Evolutionary conservation across 1,140 invertebrate species (phyloP), one percentile per base, ranked within the genome.

Genomic region (Rhynchophorus ferrugineus): DNA sequence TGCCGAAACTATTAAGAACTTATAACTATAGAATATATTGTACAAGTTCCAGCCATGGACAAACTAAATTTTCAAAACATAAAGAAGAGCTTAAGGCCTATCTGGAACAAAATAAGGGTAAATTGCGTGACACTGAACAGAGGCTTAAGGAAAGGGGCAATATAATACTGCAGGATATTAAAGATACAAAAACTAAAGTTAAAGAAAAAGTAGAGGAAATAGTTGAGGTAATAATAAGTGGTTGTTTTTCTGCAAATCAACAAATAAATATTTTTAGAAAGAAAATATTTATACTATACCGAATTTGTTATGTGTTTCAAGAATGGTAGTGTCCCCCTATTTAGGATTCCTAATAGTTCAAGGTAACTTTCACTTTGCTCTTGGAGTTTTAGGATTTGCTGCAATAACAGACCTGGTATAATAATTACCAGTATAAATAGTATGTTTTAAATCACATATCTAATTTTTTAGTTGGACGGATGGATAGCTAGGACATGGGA

Each of bases 251-350:
- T 16, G 5, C n/a, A 18, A 7, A 19, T 17, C 3, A 6, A 7
- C 7, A 18, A 41, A 7, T 17, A 8, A 5, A 17, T 5, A 5
- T 18, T 79, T 79, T 61, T 69, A 83, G 79, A 84, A 77, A 65
- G 91, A 97, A 74, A 94, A 95, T 73, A 83, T 96, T 49, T 86
- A 87, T 69, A 98, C 94, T 0, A 77, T 98, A 58, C 94, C 95
- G 21, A 98, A 98, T 72, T 73, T 91, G 22, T 69, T 97, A 36
- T 95, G 90, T 68, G 71, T 90, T 7, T 75, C 82, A 21, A 75
- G 95, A 62, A 95, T 97, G 62, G 68, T 80, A 3, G 74, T 89
- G 43, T 87, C 92, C 3, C 94, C 94, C 9, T 84, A 86, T 65
- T 74, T 97, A 29, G 89, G 88, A 22, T 74, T 90, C 19, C 77